Conservation (phyloP, 1,140 invertebrate species). For the Drosophila rufa region DNA sequence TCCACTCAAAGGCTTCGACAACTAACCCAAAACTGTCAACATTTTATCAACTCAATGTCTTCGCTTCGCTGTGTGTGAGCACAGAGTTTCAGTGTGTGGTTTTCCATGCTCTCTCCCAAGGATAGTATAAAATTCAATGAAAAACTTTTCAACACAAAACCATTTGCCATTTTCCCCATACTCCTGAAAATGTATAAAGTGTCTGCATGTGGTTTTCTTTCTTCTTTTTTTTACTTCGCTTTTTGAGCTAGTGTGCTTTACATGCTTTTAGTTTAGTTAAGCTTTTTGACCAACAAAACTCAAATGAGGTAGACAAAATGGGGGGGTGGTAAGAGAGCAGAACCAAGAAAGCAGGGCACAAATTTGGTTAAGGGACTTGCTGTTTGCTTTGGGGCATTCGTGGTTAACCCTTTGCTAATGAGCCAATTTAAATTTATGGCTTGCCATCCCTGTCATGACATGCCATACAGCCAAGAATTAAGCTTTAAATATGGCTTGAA, state of each 20-base stretch:
- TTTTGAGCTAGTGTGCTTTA: constrained; percentile 49
- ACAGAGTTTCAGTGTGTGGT: constrained; percentile 30
- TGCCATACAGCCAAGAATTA: background rate
- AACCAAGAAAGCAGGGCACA: constrained; percentile 41
- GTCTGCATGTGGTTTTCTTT: constrained; percentile 61
- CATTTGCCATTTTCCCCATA: constrained; percentile 27
- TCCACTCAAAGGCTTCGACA: constrained; percentile 50
- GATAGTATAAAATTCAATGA: constrained; percentile 72
- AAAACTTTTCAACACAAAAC: constrained; percentile 61
- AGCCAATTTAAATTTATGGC: constrained; percentile 81
- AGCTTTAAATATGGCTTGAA: constrained; percentile 33
- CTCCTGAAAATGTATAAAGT: constrained; percentile 33
- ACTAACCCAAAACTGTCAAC: constrained; percentile 78
- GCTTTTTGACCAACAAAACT: constrained; percentile 74
- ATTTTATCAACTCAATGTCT: constrained; percentile 69
- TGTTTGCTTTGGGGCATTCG: constrained; percentile 47
- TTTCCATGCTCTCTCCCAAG: constrained; percentile 53
- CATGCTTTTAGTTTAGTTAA: constrained; percentile 80
- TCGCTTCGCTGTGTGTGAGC: constrained; percentile 11
- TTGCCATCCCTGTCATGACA: background rate
- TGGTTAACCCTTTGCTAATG: constrained; percentile 81
- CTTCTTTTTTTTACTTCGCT: constrained; percentile 1
- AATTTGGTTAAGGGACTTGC: constrained; percentile 55
- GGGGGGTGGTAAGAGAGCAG: background rate
- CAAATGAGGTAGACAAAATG: constrained; percentile 62